Conservation (phyloP, 2,888 invertebrate genomes). For the Mythimna impura region DNA sequence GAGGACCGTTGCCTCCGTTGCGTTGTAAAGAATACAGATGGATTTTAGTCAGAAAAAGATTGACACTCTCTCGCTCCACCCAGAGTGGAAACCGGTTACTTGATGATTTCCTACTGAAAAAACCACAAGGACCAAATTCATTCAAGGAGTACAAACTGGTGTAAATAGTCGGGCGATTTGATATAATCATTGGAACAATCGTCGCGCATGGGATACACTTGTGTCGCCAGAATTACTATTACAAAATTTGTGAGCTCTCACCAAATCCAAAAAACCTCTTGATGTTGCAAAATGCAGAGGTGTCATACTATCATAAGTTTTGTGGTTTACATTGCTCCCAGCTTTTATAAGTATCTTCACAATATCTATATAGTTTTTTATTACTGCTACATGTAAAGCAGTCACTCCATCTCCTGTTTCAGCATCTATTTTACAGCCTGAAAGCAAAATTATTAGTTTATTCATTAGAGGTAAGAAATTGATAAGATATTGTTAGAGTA, state of each 20-base stretch:
- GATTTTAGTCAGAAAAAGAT: too few species aligned
- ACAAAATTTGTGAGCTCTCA: conserved; percentile 65
- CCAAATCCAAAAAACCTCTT: conserved; percentile 89
- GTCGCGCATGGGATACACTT: too few species aligned
- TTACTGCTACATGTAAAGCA: conserved; percentile 92
- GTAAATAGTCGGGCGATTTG: neutral
- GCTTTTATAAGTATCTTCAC: conserved; percentile 89
- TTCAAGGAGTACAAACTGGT: neutral
- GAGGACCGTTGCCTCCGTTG: too few species aligned
- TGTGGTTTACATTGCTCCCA: conserved; percentile 91
- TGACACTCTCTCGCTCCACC: too few species aligned
- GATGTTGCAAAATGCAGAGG: conserved; percentile 92
- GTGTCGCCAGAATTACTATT: neutral
- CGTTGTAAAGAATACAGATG: too few species aligned
- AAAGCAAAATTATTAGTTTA: conserved; percentile 47
- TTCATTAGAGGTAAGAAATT: neutral
- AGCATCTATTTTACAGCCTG: conserved; percentile 92
- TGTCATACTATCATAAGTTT: conserved; percentile 91
- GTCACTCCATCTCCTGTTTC: conserved; percentile 92
- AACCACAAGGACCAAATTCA: neutral
- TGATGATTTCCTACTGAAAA: too few species aligned
- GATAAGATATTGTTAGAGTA: neutral
- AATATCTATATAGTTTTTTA: conserved; percentile 90
- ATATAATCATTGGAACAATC: neutral
- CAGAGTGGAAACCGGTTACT: too few species aligned